Percentiles rank a stretch among this genome's conserved stretches.
These are phyloP conservation scores for Ectemnius continuus DNA, from an alignment of 2,888 invertebrate species.

Conservation along the genomic window DNA sequence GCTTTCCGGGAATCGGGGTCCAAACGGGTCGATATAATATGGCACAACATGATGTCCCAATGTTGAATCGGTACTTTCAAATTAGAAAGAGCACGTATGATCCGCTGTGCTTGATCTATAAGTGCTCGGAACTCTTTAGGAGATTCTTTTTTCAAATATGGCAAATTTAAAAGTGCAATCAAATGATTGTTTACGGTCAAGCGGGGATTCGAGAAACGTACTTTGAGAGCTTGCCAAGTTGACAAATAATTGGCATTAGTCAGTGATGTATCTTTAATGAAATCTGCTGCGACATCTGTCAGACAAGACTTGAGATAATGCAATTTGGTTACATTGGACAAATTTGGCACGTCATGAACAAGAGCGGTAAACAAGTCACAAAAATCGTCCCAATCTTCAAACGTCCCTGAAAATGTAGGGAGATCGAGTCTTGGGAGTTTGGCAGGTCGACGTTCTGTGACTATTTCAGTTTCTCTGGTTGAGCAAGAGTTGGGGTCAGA, in stretches of 20 bases:
- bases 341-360: neutral
- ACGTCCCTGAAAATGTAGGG: no score
- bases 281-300: neutral
- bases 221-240: no score
- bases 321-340: neutral
- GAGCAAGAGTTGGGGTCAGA: no score
- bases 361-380: neutral
- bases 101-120: slow-evolving; percentile 19
- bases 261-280: neutral
- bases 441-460: no score
- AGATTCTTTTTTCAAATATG: slow-evolving; percentile 17
- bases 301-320: no score
- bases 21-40: neutral
- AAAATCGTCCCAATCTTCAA: neutral
- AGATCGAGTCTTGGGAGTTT: no score
- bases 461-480: no score
- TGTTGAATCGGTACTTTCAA: slow-evolving; percentile 21
- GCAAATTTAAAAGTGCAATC: slow-evolving; percentile 12
- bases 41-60: slow-evolving; percentile 11
- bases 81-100: slow-evolving; percentile 22
- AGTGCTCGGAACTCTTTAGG: slow-evolving; percentile 21
- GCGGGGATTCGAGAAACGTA: slow-evolving; percentile 14
- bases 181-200: slow-evolving; percentile 20
- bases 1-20: neutral
- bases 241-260: no score